Base-by-base conservation (phyloP, 2,113 vertebrate genomes). In the Cariama cristata region DNA sequence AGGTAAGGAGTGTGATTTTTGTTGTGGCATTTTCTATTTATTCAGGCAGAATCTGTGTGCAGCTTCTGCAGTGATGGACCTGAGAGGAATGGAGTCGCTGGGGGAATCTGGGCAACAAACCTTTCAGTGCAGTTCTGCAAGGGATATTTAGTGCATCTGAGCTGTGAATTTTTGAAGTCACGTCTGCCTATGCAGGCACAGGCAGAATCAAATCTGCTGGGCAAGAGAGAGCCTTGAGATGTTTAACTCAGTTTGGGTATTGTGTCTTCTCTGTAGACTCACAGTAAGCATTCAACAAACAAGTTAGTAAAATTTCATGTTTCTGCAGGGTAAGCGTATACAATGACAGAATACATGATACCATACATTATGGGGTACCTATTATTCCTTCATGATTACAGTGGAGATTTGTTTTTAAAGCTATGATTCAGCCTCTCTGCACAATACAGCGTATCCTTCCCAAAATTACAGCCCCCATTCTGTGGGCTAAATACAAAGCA, bases 351-450 rank as follows among this genome's bases (percentile, higher is more conserved):
- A 72, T 52, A 40, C 81, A 72, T 79, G 91, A 94, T 92, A 93
- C 73, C 38, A 16, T 79, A 81, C 66, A 76, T 95, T 94, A 93
- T 9, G 32, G 40, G 66, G 55, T 79, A 79, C 62, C 47, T 95
- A 93, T 96, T 97, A 94, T 91, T 96, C 45, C 77, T 88, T 76
- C 42, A 26, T 52, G 67, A 96, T 97, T 94, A 86, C 81, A 91
- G 83, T 77, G 77, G 56, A 85, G 93, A 91, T 88, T 95, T 96
- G 81, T 63, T 97, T 96, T 94, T 88, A 91, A 91, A 95, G 84
- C 77, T 79, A 55, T 95, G 96, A 96, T 96, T 97, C 96, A 95
- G 47, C 45, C 58, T 94, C 42, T 79, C 85, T 2, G n/a, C 73
- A 95, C 89, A 96, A 94, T 80, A 80, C 38, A 93, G 74, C 47